These are phyloP conservation scores for Papilio dardanus DNA, from an alignment of 1,140 invertebrate genomes.

Conservation along the genomic window DNA sequence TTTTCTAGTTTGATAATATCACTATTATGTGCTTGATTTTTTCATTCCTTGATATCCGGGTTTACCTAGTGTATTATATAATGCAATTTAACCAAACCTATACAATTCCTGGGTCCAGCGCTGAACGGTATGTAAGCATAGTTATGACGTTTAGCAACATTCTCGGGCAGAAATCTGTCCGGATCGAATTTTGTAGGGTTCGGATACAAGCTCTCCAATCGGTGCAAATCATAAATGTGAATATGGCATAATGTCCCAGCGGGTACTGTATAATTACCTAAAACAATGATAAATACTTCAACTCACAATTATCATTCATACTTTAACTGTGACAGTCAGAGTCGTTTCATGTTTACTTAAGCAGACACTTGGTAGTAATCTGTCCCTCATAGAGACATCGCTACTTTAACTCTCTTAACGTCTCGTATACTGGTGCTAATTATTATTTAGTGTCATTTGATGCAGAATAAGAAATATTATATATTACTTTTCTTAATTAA, in stretches of 20 bases:
- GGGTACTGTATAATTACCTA: constrained; percentile 79
- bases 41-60: too few relatives aligned
- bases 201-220: constrained; percentile 80
- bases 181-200: constrained; percentile 84
- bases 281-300: constrained; percentile 6
- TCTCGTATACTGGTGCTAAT: too few relatives aligned
- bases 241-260: constrained; percentile 83
- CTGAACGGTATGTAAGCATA: constrained; percentile 87
- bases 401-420: too few relatives aligned
- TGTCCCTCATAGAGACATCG: too few relatives aligned
- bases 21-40: too few relatives aligned
- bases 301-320: neutral
- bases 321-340: neutral
- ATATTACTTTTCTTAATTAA: too few relatives aligned
- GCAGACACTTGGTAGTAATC: too few relatives aligned
- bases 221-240: constrained; percentile 82
- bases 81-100: constrained; percentile 66
- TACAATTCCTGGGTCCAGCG: constrained; percentile 85
- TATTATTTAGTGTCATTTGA: too few relatives aligned
- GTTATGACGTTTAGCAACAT: constrained; percentile 72
- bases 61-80: neutral
- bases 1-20: too few relatives aligned
- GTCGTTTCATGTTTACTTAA: too few relatives aligned
- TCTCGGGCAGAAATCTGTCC: constrained; percentile 83
- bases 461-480: too few relatives aligned